These are phyloP conservation scores for Neotoxoptera formosana DNA, from an alignment of 1,140 invertebrate genomes.

Conservation along the genomic window DNA sequence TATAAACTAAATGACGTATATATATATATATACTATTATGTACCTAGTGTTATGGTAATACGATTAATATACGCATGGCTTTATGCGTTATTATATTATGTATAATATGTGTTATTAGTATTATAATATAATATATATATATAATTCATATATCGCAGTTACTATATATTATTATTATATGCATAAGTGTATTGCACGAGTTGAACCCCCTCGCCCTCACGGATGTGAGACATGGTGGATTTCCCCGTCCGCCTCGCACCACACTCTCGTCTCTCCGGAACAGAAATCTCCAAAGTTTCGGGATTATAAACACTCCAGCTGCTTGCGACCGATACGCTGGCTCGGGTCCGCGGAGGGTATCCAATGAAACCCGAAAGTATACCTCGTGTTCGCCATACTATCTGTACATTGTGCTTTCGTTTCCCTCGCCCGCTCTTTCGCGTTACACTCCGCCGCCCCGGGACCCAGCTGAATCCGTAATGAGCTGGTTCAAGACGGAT, in stretches of 20 bases:
- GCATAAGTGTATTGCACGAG: background rate
- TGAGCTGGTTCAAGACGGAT: background rate
- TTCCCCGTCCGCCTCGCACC: background rate
- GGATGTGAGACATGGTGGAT: background rate
- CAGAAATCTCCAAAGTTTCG: constrained; percentile 28
- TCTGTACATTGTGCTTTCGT: background rate
- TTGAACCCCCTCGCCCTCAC: background rate
- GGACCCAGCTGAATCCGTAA: background rate
- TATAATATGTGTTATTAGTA: constrained; percentile 6
- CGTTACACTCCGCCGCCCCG: background rate
- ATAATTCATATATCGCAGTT: background rate
- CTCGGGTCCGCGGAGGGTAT: background rate
- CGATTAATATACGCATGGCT: constrained; percentile 41
- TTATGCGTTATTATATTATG: background rate
- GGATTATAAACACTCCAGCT: background rate
- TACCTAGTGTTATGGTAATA: constrained; percentile 34
- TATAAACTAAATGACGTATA: background rate
- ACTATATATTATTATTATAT: background rate
- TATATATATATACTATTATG: background rate
- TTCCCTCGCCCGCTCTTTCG: background rate
- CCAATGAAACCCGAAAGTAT: constrained; percentile 7
- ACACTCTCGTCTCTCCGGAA: background rate
- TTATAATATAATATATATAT: background rate
- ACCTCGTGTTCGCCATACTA: background rate
- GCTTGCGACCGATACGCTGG: background rate